Percentiles rank a stretch among this genome's conserved stretches.
phyloP scores from a whole-genome alignment of 2,797 vertebrate species.

The Acipenser transmontanus region DNA sequence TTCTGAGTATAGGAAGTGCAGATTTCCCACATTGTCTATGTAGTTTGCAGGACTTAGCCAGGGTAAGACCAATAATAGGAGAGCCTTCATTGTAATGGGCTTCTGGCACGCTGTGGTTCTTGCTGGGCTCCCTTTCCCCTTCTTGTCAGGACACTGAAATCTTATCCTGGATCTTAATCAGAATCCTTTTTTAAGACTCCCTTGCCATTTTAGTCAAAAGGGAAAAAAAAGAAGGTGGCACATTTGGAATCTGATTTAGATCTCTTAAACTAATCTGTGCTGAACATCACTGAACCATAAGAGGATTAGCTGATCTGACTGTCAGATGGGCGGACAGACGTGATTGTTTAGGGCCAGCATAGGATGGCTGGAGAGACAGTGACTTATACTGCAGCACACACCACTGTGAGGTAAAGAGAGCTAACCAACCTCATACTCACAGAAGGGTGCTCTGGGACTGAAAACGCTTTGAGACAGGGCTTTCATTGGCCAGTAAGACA shows the following conservation, averaged over 20 bases:
- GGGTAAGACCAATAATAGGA: conserved; percentile 90
- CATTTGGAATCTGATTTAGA: conserved; percentile 63
- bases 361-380: conserved; percentile 62
- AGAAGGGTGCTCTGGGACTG: conserved; percentile 20
- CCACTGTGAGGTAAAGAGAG: conserved; percentile 63
- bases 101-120: conserved; percentile 43
- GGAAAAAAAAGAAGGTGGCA: conserved; percentile 41
- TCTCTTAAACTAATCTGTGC: conserved; percentile 72
- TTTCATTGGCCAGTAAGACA: conserved; percentile 37
- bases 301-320: conserved; percentile 71
- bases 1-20: conserved; percentile 98
- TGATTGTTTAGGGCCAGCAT: conserved; percentile 47
- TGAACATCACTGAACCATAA: conserved; percentile 73
- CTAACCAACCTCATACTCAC: conserved; percentile 49
- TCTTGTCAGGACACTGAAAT: conserved; percentile 44
- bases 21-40: conserved; percentile 96
- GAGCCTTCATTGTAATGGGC: conserved; percentile 86
- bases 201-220: conserved; percentile 39
- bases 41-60: conserved; percentile 99
- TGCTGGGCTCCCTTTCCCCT: conserved; percentile 55
- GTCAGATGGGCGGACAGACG: conserved; percentile 46
- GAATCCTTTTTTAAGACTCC: conserved; percentile 44
- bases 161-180: conserved; percentile 41
- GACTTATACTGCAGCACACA: conserved; percentile 87
- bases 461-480: conserved; percentile 31